phyloP scores from a whole-genome alignment of 2,888 invertebrate genomes.

The Arenicola marina region DNA sequence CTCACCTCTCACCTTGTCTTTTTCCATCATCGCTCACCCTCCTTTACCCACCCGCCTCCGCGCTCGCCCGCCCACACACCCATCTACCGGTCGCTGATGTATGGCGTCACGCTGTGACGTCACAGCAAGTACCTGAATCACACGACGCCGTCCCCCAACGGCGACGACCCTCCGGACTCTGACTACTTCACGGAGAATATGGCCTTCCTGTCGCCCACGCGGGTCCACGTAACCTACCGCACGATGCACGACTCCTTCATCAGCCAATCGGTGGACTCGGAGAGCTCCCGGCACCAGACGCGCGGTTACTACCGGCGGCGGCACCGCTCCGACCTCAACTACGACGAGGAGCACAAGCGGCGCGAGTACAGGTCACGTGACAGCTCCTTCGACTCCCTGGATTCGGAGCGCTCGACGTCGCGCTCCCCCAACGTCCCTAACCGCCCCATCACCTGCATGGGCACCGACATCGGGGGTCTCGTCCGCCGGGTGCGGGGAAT shows the following conservation, averaged over 20 bases:
- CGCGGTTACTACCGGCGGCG: constrained; percentile 9
- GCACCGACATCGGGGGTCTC: constrained; percentile 45
- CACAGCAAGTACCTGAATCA: constrained; percentile 47
- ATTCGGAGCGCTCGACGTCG: constrained; percentile 2
- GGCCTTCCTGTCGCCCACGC: neutral
- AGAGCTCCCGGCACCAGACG: neutral
- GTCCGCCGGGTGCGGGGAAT: constrained; percentile 52
- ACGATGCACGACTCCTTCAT: constrained; percentile 1
- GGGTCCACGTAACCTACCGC: neutral
- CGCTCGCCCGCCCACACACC: no score
- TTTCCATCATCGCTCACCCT: no score
- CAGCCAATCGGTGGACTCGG: constrained; percentile 4
- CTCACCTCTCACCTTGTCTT: no score
- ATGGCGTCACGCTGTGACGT: neutral
- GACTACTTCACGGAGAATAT: neutral
- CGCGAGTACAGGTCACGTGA: neutral
- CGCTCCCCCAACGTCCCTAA: constrained; percentile 33
- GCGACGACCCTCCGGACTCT: constrained; percentile 24
- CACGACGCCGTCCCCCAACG: constrained; percentile 41
- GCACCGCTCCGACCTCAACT: neutral
- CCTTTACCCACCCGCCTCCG: no score
- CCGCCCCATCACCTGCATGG: constrained; percentile 41
- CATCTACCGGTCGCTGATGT: no score
- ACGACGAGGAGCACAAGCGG: constrained; percentile 17
- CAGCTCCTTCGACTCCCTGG: constrained; percentile 4